Conservation (phyloP, 1,140 invertebrate species). For the Drosophila erecta region DNA sequence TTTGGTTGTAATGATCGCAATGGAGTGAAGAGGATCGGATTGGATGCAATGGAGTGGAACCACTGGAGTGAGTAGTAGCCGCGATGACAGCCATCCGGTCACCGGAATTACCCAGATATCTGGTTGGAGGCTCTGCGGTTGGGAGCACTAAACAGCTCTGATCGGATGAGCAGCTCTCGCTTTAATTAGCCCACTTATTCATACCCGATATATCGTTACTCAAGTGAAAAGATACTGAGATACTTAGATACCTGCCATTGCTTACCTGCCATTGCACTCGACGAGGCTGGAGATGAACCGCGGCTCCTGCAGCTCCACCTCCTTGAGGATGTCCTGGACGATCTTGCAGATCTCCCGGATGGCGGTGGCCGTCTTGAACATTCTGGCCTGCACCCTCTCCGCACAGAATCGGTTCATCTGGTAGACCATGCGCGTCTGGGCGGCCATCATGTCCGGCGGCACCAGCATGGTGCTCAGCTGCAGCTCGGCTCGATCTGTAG, state of each 20-base stretch:
- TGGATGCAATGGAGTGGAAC: background rate
- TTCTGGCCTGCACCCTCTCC: conserved; percentile 94
- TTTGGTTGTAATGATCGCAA: conserved; percentile 31
- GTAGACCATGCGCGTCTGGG: conserved; percentile 95
- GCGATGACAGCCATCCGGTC: conserved; percentile 42
- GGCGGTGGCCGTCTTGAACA: conserved; percentile 93
- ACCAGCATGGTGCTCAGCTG: conserved; percentile 86
- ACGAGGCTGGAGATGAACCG: conserved; percentile 94
- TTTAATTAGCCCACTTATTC: background rate
- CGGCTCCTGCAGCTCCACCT: conserved; percentile 98
- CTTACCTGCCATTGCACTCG: conserved; percentile 88
- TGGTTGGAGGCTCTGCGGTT: background rate
- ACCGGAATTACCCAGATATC: conserved; percentile 46
- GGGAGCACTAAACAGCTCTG: background rate
- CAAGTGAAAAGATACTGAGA: too few relatives aligned
- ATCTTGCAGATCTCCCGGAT: conserved; percentile 96
- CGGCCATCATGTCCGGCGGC: conserved; percentile 94
- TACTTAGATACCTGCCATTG: too few relatives aligned
- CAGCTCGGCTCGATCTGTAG: background rate
- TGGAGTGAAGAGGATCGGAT: background rate
- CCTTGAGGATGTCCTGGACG: conserved; percentile 97
- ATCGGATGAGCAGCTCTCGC: background rate
- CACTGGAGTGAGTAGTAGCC: conserved; percentile 1
- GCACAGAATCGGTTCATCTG: conserved; percentile 98
- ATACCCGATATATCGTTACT: too few relatives aligned